Evolutionary conservation across 2,797 vertebrate genomes (phyloP).

Genomic region (Paedocypris micromegethes): DNA sequence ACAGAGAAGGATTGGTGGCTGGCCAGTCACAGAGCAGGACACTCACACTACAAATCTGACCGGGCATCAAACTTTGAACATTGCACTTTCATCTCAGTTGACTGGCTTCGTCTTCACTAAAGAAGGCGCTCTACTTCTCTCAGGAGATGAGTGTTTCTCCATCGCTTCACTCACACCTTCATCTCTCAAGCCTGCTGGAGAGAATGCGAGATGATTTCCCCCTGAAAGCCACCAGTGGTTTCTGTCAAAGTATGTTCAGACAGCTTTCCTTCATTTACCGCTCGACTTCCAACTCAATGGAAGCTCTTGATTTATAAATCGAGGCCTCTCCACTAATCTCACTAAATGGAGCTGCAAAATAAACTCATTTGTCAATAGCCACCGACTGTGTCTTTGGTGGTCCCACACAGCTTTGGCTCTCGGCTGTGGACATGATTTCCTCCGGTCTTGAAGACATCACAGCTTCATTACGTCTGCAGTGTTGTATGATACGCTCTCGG

Average conservation of each 20-base stretch:
- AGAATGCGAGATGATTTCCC: conserved; percentile 30
- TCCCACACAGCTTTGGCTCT: conserved; percentile 10
- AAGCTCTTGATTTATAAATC: conserved; percentile 24
- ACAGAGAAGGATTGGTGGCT: too few species aligned
- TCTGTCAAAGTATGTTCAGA: conserved; percentile 14
- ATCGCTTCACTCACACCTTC: conserved; percentile 26
- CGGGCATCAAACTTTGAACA: too few species aligned
- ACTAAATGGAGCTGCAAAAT: conserved; percentile 10
- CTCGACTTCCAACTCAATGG: conserved; percentile 10
- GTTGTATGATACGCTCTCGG: conserved; percentile 22
- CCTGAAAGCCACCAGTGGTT: conserved; percentile 3
- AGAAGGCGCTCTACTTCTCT: background rate
- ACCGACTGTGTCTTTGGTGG: conserved; percentile 3
- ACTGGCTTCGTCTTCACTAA: conserved; percentile 21
- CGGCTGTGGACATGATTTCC: conserved; percentile 5
- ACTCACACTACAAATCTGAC: too few species aligned
- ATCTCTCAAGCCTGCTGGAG: conserved; percentile 10
- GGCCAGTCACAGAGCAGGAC: too few species aligned
- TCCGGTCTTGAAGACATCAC: conserved; percentile 17
- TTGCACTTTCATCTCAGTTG: too few species aligned
- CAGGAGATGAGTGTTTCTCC: conserved; percentile 5
- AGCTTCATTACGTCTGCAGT: conserved; percentile 30
- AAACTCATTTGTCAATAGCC: conserved; percentile 1
- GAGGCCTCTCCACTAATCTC: conserved; percentile 14
- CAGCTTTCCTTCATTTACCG: conserved; percentile 16